A percentile compares a stretch with the other conserved stretches of the same genome.
Conservation (phyloP, 2,113 vertebrate genomes). For the Tachysurus vachellii region DNA sequence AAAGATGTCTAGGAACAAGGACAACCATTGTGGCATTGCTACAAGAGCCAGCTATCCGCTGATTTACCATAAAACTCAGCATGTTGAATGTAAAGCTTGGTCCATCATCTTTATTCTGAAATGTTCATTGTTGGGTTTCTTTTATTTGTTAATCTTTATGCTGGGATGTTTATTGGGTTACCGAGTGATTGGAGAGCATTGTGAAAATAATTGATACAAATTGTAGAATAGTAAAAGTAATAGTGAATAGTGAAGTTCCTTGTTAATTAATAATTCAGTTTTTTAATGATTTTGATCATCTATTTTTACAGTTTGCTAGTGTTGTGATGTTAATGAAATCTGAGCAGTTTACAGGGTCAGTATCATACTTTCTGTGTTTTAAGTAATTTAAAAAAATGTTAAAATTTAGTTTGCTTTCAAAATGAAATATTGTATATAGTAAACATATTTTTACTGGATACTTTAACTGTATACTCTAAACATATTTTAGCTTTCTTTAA, state of each 20-base stretch:
- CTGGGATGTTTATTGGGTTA: no score
- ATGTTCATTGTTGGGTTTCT: background rate
- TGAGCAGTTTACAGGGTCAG: no score
- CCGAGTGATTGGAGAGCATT: background rate
- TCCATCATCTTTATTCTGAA: background rate
- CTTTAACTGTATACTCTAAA: background rate
- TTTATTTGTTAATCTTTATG: no score
- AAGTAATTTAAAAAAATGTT: background rate
- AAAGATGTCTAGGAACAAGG: slow-evolving; percentile 74
- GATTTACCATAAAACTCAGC: slow-evolving; percentile 55
- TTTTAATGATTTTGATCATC: background rate
- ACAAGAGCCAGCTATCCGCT: slow-evolving; percentile 72
- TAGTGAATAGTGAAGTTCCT: no score
- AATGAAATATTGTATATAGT: background rate
- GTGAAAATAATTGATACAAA: background rate
- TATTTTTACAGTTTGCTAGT: background rate
- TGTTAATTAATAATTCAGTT: background rate
- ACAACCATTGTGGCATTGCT: slow-evolving; percentile 78
- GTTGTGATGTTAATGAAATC: background rate
- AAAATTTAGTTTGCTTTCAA: background rate
- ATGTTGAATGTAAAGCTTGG: background rate
- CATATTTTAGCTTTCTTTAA: background rate
- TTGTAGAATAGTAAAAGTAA: background rate
- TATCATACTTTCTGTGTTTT: background rate
- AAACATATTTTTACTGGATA: no score